A percentile compares a stretch with the other conserved stretches of the same genome.
Evolutionary conservation across 2,113 vertebrate genomes (phyloP).

Genomic region (Sterrhoptilus dennistouni): DNA sequence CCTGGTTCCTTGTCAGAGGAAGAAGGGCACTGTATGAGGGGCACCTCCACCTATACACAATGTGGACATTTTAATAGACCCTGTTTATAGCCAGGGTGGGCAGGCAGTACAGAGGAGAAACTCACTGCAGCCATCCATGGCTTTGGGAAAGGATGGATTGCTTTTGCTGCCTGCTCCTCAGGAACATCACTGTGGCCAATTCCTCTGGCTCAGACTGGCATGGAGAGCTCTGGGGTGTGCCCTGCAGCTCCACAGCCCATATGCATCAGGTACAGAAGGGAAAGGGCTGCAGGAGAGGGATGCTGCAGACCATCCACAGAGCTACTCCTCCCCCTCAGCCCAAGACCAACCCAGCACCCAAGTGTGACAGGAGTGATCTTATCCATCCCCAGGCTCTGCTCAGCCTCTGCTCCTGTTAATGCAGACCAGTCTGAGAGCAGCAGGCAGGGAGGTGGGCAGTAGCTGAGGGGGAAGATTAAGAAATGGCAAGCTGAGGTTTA

Average conservation of each 20-base stretch:
- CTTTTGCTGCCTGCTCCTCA: neutral
- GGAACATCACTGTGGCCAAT: neutral
- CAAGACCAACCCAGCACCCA: fast-evolving
- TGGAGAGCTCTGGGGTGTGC: neutral
- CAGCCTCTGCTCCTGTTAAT: neutral
- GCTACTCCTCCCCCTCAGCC: neutral
- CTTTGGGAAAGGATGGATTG: neutral
- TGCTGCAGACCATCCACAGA: neutral
- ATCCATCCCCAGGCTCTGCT: neutral
- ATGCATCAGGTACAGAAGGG: fast-evolving
- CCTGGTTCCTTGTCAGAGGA: neutral
- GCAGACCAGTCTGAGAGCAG: neutral
- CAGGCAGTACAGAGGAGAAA: neutral
- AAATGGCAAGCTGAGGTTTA: neutral
- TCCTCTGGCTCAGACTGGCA: neutral
- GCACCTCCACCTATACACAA: neutral
- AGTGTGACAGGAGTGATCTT: neutral
- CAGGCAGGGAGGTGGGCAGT: neutral
- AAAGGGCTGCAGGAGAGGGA: neutral
- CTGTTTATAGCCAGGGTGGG: neutral
- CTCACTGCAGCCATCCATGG: neutral
- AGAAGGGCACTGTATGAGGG: neutral
- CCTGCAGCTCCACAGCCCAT: neutral
- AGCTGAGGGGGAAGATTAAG: neutral
- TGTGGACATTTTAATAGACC: neutral